These are phyloP conservation scores for Tenthredo scrophulariae DNA, from an alignment of 2,888 invertebrate genomes.

Conservation along the genomic window DNA sequence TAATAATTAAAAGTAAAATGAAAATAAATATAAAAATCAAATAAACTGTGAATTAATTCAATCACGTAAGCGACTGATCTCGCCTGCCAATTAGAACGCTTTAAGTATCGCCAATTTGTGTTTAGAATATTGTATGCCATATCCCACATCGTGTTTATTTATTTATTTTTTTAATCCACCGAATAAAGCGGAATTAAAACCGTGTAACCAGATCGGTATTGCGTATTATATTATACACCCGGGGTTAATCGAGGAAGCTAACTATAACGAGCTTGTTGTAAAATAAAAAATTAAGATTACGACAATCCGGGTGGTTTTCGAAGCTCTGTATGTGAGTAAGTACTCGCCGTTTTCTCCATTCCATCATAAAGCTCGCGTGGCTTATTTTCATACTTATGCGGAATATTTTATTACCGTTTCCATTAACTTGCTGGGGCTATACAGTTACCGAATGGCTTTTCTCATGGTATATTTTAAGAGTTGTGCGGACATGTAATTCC, in stretches of 20 bases:
- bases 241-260: neutral
- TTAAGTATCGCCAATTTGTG: neutral
- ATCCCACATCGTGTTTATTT: neutral
- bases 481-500: neutral
- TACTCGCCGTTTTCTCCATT: neutral
- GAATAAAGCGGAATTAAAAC: constrained; percentile 58
- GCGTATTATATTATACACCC: neutral
- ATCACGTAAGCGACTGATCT: neutral
- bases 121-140: neutral
- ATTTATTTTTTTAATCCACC: constrained; percentile 44
- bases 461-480: neutral
- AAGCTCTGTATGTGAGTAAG: too few species aligned
- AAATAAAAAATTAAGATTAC: constrained; percentile 6
- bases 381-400: neutral
- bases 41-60: neutral
- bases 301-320: neutral
- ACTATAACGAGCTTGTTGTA: neutral
- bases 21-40: neutral
- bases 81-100: constrained; percentile 1
- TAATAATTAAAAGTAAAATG: neutral
- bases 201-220: constrained; percentile 43
- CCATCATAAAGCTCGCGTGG: neutral
- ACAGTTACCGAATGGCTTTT: neutral
- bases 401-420: neutral
- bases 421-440: neutral